phyloP scores from a whole-genome alignment of 1,140 invertebrate species.

The Brachionus calyciflorus region DNA sequence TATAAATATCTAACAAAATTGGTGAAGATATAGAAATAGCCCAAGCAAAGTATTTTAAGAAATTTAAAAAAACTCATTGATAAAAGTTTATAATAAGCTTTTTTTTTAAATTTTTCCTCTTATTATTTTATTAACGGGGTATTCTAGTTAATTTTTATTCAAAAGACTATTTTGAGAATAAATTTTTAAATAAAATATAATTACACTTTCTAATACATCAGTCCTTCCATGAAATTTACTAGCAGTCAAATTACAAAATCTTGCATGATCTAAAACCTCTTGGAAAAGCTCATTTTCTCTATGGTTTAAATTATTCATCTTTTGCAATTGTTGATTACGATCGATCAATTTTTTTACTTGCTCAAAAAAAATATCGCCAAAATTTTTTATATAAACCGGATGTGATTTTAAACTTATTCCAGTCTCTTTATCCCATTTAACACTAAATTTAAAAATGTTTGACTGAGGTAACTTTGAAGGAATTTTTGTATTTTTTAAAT shows the following conservation, averaged over 20 bases:
- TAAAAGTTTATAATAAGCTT: too few species aligned
- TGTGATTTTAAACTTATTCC: conserved; percentile 5
- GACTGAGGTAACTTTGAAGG: not conserved
- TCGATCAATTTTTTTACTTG: not conserved
- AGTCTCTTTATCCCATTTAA: not conserved
- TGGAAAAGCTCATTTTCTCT: too few species aligned
- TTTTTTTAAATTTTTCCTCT: too few species aligned
- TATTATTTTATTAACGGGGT: too few species aligned
- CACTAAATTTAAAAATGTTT: conserved; percentile 24
- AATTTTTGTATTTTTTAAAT: not conserved
- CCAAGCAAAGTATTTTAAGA: too few species aligned
- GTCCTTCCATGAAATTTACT: conserved; percentile 46
- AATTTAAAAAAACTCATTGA: too few species aligned
- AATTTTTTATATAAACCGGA: not conserved
- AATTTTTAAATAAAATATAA: not conserved
- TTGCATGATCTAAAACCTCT: conserved; percentile 47
- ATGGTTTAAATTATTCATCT: too few species aligned
- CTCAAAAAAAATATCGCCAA: not conserved
- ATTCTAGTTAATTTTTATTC: too few species aligned
- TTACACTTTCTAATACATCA: not conserved
- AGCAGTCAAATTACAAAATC: conserved; percentile 34
- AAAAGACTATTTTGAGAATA: not conserved
- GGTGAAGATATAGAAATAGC: too few species aligned
- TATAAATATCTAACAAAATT: too few species aligned
- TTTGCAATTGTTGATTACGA: not conserved